These are phyloP conservation scores for Cichlasoma orientale DNA, from an alignment of 2,797 vertebrate species.

Conservation along the genomic window DNA sequence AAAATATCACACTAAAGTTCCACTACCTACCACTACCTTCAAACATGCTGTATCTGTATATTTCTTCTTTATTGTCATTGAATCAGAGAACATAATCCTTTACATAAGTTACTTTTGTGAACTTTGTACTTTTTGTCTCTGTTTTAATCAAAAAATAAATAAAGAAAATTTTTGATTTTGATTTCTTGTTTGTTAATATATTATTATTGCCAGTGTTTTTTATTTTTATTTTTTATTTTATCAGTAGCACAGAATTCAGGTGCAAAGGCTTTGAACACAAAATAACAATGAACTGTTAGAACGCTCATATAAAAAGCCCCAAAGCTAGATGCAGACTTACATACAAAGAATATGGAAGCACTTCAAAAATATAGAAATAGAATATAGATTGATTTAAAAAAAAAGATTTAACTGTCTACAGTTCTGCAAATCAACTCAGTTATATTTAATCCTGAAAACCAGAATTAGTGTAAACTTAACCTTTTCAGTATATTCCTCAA, in stretches of 20 bases:
- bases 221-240: not conserved
- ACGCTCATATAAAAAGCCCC: too few species aligned
- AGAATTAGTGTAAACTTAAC: too few species aligned
- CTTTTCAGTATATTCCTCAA: not conserved
- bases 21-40: conserved; percentile 7
- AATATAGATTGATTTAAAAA: not conserved
- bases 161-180: conserved; percentile 17
- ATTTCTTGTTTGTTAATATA: not conserved
- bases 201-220: not conserved
- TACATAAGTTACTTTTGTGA: not conserved
- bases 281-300: not conserved
- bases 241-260: not conserved
- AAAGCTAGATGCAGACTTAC: not conserved
- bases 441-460: not conserved
- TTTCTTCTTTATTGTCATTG: not conserved
- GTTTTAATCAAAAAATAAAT: conserved; percentile 33
- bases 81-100: not conserved
- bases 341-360: not conserved
- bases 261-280: not conserved
- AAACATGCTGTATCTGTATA: not conserved
- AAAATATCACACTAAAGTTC: conserved; percentile 23
- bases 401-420: not conserved
- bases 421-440: not conserved
- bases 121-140: conserved; percentile 11
- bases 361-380: not conserved